These are phyloP conservation scores for Platycheirus albimanus DNA, from an alignment of 2,888 invertebrate genomes.

Conservation along the genomic window DNA sequence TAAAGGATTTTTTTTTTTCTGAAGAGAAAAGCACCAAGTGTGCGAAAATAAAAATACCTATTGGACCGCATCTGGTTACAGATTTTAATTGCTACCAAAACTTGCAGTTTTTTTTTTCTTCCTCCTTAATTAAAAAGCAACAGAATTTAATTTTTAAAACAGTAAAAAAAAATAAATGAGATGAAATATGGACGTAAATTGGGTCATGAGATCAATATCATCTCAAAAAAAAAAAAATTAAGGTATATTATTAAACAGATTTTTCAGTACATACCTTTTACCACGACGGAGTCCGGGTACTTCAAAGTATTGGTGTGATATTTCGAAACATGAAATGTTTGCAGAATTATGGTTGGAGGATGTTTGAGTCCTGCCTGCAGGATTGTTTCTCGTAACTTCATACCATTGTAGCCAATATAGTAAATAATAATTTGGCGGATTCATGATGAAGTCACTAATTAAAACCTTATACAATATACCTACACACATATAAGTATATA, in stretches of 20 bases:
- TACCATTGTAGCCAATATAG: no score
- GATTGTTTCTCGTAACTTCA: no score
- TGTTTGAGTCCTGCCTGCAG: not conserved
- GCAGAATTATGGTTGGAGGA: not conserved
- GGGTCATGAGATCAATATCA: slow-evolving; percentile 68
- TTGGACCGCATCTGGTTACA: slow-evolving; percentile 68
- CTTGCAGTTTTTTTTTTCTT: slow-evolving; percentile 36
- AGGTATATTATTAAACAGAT: no score
- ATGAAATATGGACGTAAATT: slow-evolving; percentile 68
- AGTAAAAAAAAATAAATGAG: slow-evolving; percentile 61
- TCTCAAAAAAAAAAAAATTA: slow-evolving; percentile 56
- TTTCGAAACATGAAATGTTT: slow-evolving; percentile 20
- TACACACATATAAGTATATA: no score
- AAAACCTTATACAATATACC: no score
- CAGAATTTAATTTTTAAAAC: slow-evolving; percentile 16
- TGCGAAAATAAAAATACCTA: slow-evolving; percentile 54
- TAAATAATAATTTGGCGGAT: no score
- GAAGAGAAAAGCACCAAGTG: slow-evolving; percentile 36
- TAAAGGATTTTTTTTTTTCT: slow-evolving; percentile 36
- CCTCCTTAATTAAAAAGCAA: slow-evolving; percentile 60
- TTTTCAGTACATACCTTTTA: no score
- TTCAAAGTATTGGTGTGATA: slow-evolving; percentile 14
- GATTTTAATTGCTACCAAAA: slow-evolving; percentile 57
- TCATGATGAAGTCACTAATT: no score
- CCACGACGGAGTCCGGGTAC: not conserved